phyloP scores from a whole-genome alignment of 2,797 vertebrate genomes.

The Hozukius guyotensis region DNA sequence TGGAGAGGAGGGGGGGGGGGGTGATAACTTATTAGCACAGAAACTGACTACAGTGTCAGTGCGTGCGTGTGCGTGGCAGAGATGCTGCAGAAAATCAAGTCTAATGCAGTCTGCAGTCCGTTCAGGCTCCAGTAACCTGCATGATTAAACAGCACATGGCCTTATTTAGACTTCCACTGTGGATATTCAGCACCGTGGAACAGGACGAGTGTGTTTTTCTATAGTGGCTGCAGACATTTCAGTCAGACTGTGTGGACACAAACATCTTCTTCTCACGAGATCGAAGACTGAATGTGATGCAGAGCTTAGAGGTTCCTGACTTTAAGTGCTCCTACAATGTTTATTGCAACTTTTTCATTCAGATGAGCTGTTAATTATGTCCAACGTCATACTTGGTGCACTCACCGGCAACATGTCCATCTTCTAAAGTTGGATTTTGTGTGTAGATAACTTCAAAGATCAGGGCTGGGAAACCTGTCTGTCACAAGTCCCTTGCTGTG shows the following conservation, averaged over 20 bases:
- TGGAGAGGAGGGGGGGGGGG: background rate
- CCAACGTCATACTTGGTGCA: too few species aligned
- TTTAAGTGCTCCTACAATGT: background rate
- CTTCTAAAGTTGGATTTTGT: background rate
- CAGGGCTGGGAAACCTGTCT: background rate
- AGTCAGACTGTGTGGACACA: background rate
- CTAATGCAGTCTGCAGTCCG: constrained; percentile 62
- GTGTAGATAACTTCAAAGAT: background rate
- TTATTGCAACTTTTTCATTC: constrained; percentile 4
- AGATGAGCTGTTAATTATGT: background rate
- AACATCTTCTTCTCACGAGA: background rate
- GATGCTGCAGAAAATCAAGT: constrained; percentile 64
- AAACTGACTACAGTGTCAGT: constrained; percentile 44
- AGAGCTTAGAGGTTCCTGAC: background rate
- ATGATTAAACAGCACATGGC: constrained; percentile 66
- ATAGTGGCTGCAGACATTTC: constrained; percentile 17
- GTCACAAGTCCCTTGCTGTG: background rate
- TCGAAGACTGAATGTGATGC: background rate
- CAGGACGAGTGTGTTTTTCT: background rate
- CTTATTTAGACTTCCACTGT: constrained; percentile 53
- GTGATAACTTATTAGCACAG: constrained; percentile 74
- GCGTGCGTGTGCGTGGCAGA: constrained; percentile 43
- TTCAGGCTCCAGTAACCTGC: constrained; percentile 62
- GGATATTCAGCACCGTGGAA: background rate
- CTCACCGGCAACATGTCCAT: background rate